phyloP scores from a whole-genome alignment of 2,797 vertebrate genomes.

The Myiotriccus ornatus region DNA sequence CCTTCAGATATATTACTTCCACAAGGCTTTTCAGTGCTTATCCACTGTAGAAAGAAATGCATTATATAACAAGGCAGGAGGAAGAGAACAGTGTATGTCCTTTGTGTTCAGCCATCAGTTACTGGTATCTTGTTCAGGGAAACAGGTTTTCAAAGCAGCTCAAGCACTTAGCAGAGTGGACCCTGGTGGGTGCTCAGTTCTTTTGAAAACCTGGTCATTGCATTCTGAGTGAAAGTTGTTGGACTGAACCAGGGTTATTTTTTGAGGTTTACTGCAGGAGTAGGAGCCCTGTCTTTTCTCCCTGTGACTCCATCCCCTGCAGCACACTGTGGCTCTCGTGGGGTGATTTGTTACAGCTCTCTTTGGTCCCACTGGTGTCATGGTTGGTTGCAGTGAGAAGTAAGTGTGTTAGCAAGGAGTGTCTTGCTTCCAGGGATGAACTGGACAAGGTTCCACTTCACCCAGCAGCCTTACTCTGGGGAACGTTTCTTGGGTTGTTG shows the following conservation, averaged over 20 bases:
- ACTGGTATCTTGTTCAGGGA: not conserved
- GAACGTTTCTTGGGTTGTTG: not conserved
- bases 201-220: not conserved
- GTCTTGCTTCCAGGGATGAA: not conserved
- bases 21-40: not conserved
- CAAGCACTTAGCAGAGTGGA: not conserved
- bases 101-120: not conserved
- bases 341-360: not conserved
- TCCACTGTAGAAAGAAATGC: not conserved
- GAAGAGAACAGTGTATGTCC: not conserved
- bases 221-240: not conserved
- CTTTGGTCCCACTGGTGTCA: not conserved
- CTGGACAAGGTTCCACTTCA: not conserved
- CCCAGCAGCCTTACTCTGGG: not conserved
- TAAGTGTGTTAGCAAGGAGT: not conserved
- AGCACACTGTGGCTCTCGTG: fast-evolving
- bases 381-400: not conserved
- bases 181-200: not conserved
- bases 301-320: not conserved
- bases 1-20: not conserved
- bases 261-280: not conserved
- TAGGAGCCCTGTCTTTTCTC: not conserved
- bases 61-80: not conserved
- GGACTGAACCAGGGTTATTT: not conserved
- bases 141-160: not conserved